These are phyloP conservation scores for Altica lythri DNA, from an alignment of 2,888 invertebrate genomes.

Conservation along the genomic window DNA sequence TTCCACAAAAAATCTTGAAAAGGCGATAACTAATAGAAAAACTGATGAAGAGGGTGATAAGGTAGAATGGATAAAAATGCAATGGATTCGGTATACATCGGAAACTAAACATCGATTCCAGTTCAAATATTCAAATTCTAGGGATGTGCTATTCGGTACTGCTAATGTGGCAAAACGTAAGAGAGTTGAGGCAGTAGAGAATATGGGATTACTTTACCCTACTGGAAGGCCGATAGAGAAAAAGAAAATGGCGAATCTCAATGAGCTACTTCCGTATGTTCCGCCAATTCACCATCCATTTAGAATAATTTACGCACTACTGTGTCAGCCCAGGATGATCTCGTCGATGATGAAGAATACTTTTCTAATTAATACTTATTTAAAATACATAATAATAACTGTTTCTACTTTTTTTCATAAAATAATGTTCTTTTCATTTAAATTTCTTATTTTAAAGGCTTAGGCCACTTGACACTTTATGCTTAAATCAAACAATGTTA, in stretches of 20 bases:
- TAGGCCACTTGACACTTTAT: conserved; percentile 1
- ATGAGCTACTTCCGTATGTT: neutral
- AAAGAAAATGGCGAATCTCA: neutral
- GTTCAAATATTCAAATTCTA: too few species aligned
- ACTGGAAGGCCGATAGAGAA: neutral
- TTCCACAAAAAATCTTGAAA: neutral
- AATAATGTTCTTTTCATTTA: too few species aligned
- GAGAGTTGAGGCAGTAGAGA: neutral
- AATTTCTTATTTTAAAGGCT: too few species aligned
- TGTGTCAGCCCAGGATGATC: neutral
- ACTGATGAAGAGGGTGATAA: neutral
- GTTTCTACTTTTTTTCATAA: too few species aligned
- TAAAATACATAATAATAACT: neutral
- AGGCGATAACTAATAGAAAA: neutral
- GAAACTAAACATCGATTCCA: conserved; percentile 1
- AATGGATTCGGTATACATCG: neutral
- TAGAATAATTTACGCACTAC: neutral
- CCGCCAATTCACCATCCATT: conserved; percentile 6
- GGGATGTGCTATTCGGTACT: conserved; percentile 1
- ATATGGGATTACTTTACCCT: conserved; percentile 2
- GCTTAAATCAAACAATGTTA: conserved; percentile 2
- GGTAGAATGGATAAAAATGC: neutral
- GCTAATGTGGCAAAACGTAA: conserved; percentile 1
- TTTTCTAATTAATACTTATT: conserved; percentile 1
- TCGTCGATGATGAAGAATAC: neutral